Evolutionary conservation across 2,888 invertebrate species (phyloP).

Genomic region (Limnephilus marmoratus): DNA sequence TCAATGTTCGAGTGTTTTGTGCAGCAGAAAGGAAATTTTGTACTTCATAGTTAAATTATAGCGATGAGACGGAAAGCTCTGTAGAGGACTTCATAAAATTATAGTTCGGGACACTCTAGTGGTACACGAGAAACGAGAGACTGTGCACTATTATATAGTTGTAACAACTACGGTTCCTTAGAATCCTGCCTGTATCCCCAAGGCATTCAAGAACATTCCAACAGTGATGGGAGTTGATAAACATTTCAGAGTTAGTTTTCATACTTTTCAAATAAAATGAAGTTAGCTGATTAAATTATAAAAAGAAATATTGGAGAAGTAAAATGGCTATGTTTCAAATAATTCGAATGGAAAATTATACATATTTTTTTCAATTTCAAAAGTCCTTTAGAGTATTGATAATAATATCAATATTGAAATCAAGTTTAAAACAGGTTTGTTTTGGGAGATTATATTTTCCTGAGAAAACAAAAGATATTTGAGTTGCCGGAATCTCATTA

Average conservation of each 20-base stretch:
- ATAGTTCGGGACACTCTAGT: background rate
- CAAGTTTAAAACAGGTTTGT: background rate
- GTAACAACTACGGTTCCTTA: background rate
- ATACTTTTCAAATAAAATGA: background rate
- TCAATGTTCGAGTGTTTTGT: background rate
- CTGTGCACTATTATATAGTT: background rate
- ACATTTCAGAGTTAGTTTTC: background rate
- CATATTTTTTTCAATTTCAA: too few relatives aligned
- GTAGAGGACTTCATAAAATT: too few relatives aligned
- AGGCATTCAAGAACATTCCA: background rate
- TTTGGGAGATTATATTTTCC: background rate
- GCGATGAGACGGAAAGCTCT: background rate
- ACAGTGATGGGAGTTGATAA: background rate
- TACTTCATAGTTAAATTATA: background rate
- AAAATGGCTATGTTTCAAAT: background rate
- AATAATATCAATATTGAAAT: background rate
- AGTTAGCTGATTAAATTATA: background rate
- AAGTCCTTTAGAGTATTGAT: background rate
- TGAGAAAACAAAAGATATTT: background rate
- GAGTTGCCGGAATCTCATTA: background rate
- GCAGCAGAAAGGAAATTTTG: background rate
- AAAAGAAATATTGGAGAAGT: background rate
- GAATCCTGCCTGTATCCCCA: background rate
- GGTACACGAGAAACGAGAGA: background rate
- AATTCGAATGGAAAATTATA: too few relatives aligned